phyloP scores from a whole-genome alignment of 2,888 invertebrate species.

The Sceliomorpha sp. region DNA sequence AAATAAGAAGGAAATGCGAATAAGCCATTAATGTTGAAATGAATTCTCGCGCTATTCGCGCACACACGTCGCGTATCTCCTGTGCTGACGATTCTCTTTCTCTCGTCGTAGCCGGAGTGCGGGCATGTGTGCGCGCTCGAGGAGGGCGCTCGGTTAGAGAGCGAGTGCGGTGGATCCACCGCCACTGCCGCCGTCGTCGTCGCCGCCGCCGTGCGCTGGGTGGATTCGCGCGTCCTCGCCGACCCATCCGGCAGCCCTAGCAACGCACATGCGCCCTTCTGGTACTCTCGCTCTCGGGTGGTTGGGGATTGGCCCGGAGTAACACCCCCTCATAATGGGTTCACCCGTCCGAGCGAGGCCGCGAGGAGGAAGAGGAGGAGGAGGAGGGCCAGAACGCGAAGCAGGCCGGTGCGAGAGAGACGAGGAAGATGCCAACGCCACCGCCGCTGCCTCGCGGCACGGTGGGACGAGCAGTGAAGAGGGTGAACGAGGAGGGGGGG shows the following conservation, averaged over 20 bases:
- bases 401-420: slow-evolving; percentile 45
- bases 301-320: slow-evolving; percentile 80
- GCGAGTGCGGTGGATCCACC: no score
- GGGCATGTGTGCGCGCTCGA: neutral
- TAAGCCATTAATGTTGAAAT: slow-evolving; percentile 36
- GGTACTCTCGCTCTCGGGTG: slow-evolving; percentile 70
- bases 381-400: slow-evolving; percentile 16
- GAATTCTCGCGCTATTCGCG: slow-evolving; percentile 42
- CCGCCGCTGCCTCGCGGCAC: slow-evolving; percentile 46
- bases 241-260: slow-evolving; percentile 78
- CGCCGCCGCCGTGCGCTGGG: slow-evolving; percentile 31
- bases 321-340: slow-evolving; percentile 81
- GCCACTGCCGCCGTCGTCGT: no score
- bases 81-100: slow-evolving; percentile 29
- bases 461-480: slow-evolving; percentile 49
- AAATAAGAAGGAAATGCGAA: slow-evolving; percentile 16
- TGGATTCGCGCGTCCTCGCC: slow-evolving; percentile 66
- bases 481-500: slow-evolving; percentile 38
- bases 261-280: slow-evolving; percentile 80
- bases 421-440: slow-evolving; percentile 55
- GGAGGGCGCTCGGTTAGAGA: no score
- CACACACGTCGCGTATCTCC: slow-evolving; percentile 44
- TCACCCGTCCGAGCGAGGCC: slow-evolving; percentile 77
- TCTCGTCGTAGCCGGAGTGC: no score
- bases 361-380: slow-evolving; percentile 37